Evolutionary conservation across 2,113 vertebrate genomes (phyloP).

Genomic region (Mastomys natalensis): DNA sequence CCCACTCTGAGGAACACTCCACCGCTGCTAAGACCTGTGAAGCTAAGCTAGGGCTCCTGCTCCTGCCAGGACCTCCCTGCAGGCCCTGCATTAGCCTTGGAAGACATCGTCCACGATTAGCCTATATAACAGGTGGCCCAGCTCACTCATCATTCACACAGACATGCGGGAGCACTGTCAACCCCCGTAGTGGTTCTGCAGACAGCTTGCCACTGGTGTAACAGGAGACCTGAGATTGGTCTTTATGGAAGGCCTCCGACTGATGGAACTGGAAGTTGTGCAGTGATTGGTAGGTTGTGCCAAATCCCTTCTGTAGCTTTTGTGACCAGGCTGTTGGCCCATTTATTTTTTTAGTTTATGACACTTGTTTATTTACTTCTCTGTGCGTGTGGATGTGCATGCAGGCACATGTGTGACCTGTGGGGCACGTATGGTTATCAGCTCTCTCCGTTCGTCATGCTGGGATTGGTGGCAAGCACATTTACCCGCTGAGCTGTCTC

Average conservation of each 20-base stretch:
- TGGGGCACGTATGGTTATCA: background rate
- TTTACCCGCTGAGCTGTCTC: background rate
- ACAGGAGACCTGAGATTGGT: background rate
- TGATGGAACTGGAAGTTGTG: background rate
- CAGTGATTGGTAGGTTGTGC: background rate
- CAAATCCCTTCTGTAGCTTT: background rate
- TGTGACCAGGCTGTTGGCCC: background rate
- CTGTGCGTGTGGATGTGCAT: background rate
- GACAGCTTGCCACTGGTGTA: background rate
- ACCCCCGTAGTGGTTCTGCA: background rate
- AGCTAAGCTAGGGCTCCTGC: too few species aligned
- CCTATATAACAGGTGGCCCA: background rate
- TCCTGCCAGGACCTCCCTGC: background rate
- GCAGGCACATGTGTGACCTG: background rate
- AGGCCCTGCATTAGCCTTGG: background rate
- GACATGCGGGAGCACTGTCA: background rate
- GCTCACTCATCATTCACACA: background rate
- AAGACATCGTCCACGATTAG: background rate
- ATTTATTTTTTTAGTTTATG: background rate
- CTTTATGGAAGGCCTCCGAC: too few species aligned
- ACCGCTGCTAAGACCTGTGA: background rate
- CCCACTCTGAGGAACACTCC: background rate
- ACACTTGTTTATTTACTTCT: background rate
- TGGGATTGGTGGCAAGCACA: background rate
- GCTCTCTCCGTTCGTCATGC: background rate